Base-by-base conservation (phyloP, 2,888 invertebrate genomes). In the Seira sanloemensis region DNA sequence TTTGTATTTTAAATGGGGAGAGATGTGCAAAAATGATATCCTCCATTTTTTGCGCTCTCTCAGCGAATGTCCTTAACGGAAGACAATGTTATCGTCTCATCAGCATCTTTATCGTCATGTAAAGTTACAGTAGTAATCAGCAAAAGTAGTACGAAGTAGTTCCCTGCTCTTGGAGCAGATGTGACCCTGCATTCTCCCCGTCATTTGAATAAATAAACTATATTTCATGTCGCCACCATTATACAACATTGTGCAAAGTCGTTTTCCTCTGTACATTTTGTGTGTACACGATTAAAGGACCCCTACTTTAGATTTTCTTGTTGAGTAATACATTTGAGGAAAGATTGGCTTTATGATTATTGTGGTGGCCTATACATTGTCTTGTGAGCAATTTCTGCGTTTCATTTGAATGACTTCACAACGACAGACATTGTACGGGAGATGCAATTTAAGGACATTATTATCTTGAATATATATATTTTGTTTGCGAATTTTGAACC, bases 151-250 rank as follows among this genome's bases (percentile, higher is more conserved):
- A 37, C n/a, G 37, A 37, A 37, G 76, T 77, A 69, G 69, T 78
- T 37, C 58, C n/a, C n/a, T n/a, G n/a, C n/a, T n/a, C n/a, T 69
- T 58, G 58, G 58, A 58, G 69, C 69, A 78, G 77, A 78, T 69
- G 69, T 69, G 77, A 78, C 69, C 77, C 77, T 78, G 69, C 77
- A 78, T 78, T 69, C 46, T 78, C 37, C 16, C 21, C 25, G 58
- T 69, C 54, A 78, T 78, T 69, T 78, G 46, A 78, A 78, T 78
- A 78, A 78, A 78, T 78, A 78, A 78, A 78, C 77, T 69, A 78
- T 78, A 78, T 78, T 78, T 78, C 58, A 78, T 78, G 37, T 37
- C 37, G 4, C 77, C 62, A 23, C 62, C 23, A 24, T 27, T 18
- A 68, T 69, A 69, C 69, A 69, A 27, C 67, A 23, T 67, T 19